Conservation (phyloP, 1,140 invertebrate genomes). For the Lordiphosa mommai region DNA sequence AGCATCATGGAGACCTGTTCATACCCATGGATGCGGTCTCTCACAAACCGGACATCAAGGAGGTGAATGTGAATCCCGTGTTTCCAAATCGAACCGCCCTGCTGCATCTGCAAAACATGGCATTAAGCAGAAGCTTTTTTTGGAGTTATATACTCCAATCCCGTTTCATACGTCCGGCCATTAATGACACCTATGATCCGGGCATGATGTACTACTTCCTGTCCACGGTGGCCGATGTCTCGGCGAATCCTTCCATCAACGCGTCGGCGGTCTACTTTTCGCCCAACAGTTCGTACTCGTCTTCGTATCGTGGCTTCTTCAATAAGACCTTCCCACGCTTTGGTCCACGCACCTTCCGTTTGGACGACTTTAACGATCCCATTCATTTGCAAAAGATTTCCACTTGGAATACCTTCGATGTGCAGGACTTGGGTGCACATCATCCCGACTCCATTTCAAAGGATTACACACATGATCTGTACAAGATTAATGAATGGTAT, state of each 20-base stretch:
- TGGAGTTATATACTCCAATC: conserved; percentile 97
- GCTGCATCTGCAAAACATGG: conserved; percentile 97
- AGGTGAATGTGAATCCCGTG: conserved; percentile 96
- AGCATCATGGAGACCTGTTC: conserved; percentile 91
- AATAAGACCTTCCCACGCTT: conserved; percentile 98
- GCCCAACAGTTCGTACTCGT: conserved; percentile 95
- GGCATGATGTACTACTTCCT: conserved; percentile 99
- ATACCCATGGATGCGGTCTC: conserved; percentile 91
- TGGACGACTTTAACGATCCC: conserved; percentile 96
- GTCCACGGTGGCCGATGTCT: conserved; percentile 96
- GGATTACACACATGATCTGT: conserved; percentile 95
- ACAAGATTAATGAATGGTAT: conserved; percentile 97
- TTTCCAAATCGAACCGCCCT: conserved; percentile 96
- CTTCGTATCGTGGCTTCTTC: conserved; percentile 97
- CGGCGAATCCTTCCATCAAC: conserved; percentile 95
- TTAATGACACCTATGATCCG: conserved; percentile 95
- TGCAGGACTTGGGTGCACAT: conserved; percentile 91
- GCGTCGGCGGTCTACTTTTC: conserved; percentile 96
- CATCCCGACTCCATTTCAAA: conserved; percentile 85
- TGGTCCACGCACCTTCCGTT: conserved; percentile 94
- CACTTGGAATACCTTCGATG: conserved; percentile 92
- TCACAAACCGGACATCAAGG: conserved; percentile 96
- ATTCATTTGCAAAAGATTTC: conserved; percentile 95
- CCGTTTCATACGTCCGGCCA: conserved; percentile 91
- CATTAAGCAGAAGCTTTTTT: conserved; percentile 95